Evolutionary conservation across 2,888 invertebrate genomes (phyloP).

Genomic region (Ophioninae sp.): DNA sequence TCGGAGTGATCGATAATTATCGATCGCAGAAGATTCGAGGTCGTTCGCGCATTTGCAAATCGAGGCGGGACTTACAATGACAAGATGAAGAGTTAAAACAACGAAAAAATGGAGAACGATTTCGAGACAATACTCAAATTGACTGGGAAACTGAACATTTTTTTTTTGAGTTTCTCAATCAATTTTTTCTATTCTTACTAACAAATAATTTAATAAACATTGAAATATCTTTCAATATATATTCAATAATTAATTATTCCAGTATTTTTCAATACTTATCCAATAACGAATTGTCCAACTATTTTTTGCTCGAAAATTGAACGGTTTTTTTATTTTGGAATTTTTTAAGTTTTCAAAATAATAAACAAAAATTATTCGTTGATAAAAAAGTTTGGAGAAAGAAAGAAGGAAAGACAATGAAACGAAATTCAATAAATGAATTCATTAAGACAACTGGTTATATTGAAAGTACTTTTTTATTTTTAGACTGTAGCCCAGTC

Average conservation of each 20-base stretch:
- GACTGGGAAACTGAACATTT: background rate
- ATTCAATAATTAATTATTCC: background rate
- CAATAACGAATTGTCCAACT: background rate
- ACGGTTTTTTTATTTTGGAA: background rate
- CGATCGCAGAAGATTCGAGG: conserved; percentile 43
- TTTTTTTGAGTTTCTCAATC: conserved; percentile 29
- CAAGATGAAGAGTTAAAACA: background rate
- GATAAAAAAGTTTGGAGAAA: background rate
- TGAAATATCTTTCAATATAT: background rate
- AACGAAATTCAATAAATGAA: background rate
- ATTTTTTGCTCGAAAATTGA: background rate
- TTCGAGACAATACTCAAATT: background rate
- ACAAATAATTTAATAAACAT: background rate
- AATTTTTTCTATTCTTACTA: background rate
- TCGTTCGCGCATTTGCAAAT: conserved; percentile 39
- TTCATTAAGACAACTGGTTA: background rate
- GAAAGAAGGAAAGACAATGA: background rate
- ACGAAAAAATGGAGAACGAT: background rate
- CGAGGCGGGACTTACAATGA: conserved; percentile 37
- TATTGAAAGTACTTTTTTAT: background rate
- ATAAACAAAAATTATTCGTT: background rate
- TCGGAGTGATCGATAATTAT: conserved; percentile 55
- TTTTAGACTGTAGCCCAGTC: background rate
- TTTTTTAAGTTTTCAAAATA: background rate
- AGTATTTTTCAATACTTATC: background rate